Percentiles rank a stretch among this genome's conserved stretches.
phyloP scores from a whole-genome alignment of 1,140 invertebrate genomes.

The Stenopsyche tienmushanensis region DNA sequence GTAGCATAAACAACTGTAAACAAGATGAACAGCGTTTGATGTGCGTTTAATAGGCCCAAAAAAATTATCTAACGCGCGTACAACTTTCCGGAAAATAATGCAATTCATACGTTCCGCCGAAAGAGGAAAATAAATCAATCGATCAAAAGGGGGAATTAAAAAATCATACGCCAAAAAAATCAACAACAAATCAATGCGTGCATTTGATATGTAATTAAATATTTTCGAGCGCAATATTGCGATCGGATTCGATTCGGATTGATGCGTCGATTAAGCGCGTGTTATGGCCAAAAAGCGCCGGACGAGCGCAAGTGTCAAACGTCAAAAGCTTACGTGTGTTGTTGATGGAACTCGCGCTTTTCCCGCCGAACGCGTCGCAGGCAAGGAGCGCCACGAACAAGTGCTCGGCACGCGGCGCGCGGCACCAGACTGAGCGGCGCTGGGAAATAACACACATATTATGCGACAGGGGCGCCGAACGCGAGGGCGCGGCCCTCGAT shows the following conservation, averaged over 20 bases:
- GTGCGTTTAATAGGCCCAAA: not conserved
- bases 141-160: no score
- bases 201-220: not conserved
- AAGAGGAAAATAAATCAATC: no score
- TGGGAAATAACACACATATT: not conserved
- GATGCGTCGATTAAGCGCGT: not conserved
- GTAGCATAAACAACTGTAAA: not conserved
- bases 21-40: not conserved
- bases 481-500: no score
- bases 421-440: slow-evolving; percentile 25
- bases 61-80: not conserved
- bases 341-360: not conserved
- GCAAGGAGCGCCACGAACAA: not conserved
- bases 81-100: no score
- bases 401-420: not conserved
- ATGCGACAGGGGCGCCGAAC: slow-evolving; percentile 1
- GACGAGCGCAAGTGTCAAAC: not conserved
- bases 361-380: not conserved
- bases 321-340: not conserved
- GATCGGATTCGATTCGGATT: not conserved
- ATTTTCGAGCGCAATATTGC: not conserved
- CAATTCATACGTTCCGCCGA: no score
- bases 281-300: not conserved
- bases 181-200: not conserved
- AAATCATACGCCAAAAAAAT: not conserved